Base-by-base conservation (phyloP, 2,113 vertebrate genomes). In the Megaptera novaeangliae region DNA sequence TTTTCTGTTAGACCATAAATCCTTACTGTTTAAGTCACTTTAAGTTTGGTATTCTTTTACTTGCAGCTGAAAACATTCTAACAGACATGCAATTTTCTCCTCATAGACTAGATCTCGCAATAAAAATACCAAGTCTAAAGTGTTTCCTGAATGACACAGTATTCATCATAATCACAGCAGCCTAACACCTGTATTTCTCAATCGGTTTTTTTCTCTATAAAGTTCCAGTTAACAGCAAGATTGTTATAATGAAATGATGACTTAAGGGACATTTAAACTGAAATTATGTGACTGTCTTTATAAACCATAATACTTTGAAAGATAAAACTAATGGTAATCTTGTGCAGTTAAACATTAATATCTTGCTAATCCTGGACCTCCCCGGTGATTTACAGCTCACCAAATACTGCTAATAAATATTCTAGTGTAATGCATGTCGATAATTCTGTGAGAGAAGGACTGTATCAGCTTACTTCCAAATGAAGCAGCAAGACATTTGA, bases 301-400 rank as follows among this genome's bases (percentile, higher is more conserved):
- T 78, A 97, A 11, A 96, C 57, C 39, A 46, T 69, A 88, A 44
- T 4, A 91, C 12, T 93, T 87, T 31, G 31, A 97, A 96, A 97
- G 52, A 72, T 88, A 81, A 95, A 93, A 63, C 6, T 89, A 93
- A 80, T 12, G 12, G 9, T 75, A 94, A 97, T 96, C 64, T 88
- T 78, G 15, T 64, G 75, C 75, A 49, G 25, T 91, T 97, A 97
- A 96, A 94, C 46, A 77, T 87, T 92, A 94, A 97, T 29, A 3
- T 88, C n/a, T 96, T 85, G 46, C 59, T 97, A 96, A 95, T 97
- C 87, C 85, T 88, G 34, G 14, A 36, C 23, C 31, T 90, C 92
- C 39, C 68, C 8, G 11, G 21, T 97, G 96, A 97, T 97, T 96
- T 98, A 92, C 41, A 92, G 72, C 11, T 97, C 95, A 97, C 63